Evolutionary conservation across 1,140 invertebrate genomes (phyloP), one percentile per base, ranked within the genome.

Genomic region (Pseudomyrmex gracilis): DNA sequence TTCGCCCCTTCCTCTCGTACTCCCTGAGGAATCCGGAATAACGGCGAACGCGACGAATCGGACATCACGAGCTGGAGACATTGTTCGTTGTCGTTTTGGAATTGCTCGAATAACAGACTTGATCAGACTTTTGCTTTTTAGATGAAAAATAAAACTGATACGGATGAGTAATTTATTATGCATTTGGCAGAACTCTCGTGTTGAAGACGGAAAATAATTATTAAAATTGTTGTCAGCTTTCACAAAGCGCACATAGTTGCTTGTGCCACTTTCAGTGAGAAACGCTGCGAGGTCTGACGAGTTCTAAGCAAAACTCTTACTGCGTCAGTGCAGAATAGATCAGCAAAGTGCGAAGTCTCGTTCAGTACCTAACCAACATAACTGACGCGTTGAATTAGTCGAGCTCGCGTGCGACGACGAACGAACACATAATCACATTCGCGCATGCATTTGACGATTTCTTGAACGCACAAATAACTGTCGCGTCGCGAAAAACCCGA

Each of bases 391-490:
- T 58, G 55, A 80, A 80, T 71, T 80, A 71, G 51, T 22, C n/a
- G 45, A 68, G 51, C 15, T 70, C 74, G 12, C 74, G 12, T 7
- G 34, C 34, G 17, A 13, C 49, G 24, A 67, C 66, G 64, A 78
- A 67, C 66, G 64, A 78, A 24, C 82, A 70, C 12, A 70, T 51
- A 82, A 20, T 34, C 34, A 64, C 67, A 34, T 22, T 34, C 58
- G 9, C 17, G 34, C 83, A 24, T 43, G 34, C 13, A 66, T 64
- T 80, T 64, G 55, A 85, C 84, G 82, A 86, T 71, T 68, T 57
- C 45, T 83, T 53, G 60, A 66, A 73, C 66, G 24, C 51, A 7
- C 66, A 51, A 57, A 80, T 84, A 85, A 77, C 84, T 86, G n/a
- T 66, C 15, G 13, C 43, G 24, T 77, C 67, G 61, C 53, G 63